Evolutionary conservation across 2,113 vertebrate genomes (phyloP).

Genomic region (Notothenia rossii): DNA sequence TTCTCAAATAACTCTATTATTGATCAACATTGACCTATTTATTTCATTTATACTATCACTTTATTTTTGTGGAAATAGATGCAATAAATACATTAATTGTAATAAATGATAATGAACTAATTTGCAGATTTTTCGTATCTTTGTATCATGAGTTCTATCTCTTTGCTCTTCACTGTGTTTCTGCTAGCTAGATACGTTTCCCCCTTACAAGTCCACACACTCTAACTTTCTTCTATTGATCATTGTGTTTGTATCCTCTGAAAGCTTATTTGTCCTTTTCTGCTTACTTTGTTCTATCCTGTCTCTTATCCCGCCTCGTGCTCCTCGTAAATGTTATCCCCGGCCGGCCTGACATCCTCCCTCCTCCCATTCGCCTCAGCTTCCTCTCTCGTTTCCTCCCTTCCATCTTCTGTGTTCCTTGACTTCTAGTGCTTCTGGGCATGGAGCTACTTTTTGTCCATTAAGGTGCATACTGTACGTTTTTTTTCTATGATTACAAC

Average conservation of each 20-base stretch:
- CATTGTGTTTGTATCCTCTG: conserved; percentile 52
- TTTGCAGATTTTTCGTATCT: background rate
- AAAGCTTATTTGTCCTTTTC: conserved; percentile 58
- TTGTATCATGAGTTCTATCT: conserved; percentile 5
- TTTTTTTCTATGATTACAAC: no score
- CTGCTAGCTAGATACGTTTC: conserved; percentile 8
- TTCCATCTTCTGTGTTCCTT: conserved; percentile 34
- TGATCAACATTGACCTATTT: conserved; percentile 14
- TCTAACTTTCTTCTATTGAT: conserved; percentile 57
- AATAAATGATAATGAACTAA: no score
- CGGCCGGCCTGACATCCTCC: conserved; percentile 4
- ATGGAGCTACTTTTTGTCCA: conserved; percentile 15
- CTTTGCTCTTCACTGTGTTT: background rate
- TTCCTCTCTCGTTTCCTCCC: conserved; percentile 10
- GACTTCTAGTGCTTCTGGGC: conserved; percentile 14
- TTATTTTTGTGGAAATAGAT: conserved; percentile 4
- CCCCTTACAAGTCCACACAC: background rate
- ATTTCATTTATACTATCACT: background rate
- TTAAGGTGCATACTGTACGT: background rate
- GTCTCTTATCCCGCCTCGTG: conserved; percentile 30
- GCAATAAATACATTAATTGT: background rate
- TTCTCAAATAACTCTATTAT: background rate
- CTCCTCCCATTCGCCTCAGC: background rate
- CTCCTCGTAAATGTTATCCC: conserved; percentile 54
- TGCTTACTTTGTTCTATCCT: conserved; percentile 60